Base-by-base conservation (phyloP, 2,797 vertebrate species). In the Paratrypauchen microcephalus region DNA sequence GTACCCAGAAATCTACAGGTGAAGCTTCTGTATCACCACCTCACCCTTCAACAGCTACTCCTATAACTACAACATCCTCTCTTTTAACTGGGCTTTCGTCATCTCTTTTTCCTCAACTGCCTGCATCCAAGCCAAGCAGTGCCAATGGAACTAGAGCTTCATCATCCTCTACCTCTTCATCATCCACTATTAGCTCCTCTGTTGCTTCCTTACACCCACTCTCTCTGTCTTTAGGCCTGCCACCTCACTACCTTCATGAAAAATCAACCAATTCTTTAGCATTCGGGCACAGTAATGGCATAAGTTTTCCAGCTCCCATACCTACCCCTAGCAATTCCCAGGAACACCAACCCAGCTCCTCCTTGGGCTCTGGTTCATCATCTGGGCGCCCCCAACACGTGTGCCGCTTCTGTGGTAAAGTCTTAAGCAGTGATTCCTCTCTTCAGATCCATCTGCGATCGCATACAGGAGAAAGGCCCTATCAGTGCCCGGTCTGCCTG, bases 361-460 rank as follows among this genome's bases (percentile, higher is more conserved):
- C 89, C 32, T 70, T 92, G 19, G 82, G 87, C 8, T 83, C 85
- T 0, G 81, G 89, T 18, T 80, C 85, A 21, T 69, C 86, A 23
- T 65, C 76, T 2, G 91, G 90, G 47, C 93, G 93, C 1, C 82
- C 88, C 23, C 93, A 93, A 56, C 96, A 97, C 52, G 92, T 95
- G 47, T 97, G 96, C 73, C 94, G 95, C 3, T 97, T 95, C 65
- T 98, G 96, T 15, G 96, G 95, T 39, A 98, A 97, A 85, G 94
- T 96, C 13, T 89, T 98, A 36, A 96, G 96, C 73, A 97, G 96
- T 12, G 96, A 97, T 74, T 97, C 96, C 0, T 96, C 96, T 1
- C 92, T 97, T 54, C 96, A 97, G 88, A 97, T 98, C 86, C 96
- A 98, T 45, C 90, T 97, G 75, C 92, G 96, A 55, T 98, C 96